Evolutionary conservation across 2,113 vertebrate species (phyloP), one percentile per base, ranked within the genome.

Genomic region (Melozone crissalis): DNA sequence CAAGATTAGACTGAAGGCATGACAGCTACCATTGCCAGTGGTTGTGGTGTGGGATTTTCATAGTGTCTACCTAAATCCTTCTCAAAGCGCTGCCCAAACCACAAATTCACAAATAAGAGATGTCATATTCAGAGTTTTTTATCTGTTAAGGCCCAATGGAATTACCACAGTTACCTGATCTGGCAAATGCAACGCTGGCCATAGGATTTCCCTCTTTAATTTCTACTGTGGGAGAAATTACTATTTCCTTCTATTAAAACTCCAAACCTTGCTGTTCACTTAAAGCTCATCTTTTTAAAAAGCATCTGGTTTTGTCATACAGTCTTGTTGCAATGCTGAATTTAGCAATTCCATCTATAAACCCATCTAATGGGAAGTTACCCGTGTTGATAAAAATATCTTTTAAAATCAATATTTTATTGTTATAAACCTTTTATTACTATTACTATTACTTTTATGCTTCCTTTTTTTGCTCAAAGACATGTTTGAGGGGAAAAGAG

Each of bases 331-430:
- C 80, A 87, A 26, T 3, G 2, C 39, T 93, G 85, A 92, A 52
- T 92, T 96, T 88, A 81, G 82, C 55, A 46, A 61, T 91, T 93
- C 57, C 27, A 22, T 87, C n/a, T 22, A 13, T 91, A 92, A 88
- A 74, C 15, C 27, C 23, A 15, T 84, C 28, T 55, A 88, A 71
- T 54, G 37, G n/a, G 65, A 92, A 78, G 44, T 86, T 74, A 61
- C 6, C 12, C 12, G 78, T 3, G 0, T 58, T 80, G 59, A 86
- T 88, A 84, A 83, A 55, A 94, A 27, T 52, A 41, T 12, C 2
- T 66, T 67, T 76, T 43, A 1, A 33, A 76, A 27, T 22, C 22
- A 7, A 33, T 55, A 19, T 31, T 69, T 55, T 62, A 27, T 22
- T 62, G 15, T 41, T 55, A 35, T 35, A 47, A 62, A n/a, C 30